Base-by-base conservation (phyloP, 2,797 vertebrate species). In the Gambelia wislizenii region DNA sequence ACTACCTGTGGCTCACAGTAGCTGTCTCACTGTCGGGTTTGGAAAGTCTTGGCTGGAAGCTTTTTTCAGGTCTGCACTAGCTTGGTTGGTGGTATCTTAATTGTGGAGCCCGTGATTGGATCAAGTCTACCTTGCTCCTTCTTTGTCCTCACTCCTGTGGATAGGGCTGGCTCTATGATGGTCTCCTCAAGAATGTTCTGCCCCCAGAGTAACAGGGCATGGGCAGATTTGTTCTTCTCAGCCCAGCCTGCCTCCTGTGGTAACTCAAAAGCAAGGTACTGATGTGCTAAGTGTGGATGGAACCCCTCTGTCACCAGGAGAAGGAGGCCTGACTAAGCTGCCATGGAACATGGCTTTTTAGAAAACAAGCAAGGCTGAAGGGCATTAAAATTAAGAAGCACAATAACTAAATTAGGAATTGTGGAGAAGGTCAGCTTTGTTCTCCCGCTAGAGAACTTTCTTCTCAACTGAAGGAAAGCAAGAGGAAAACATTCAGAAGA, bases 141-240 rank as follows among this genome's bases (percentile, higher is more conserved):
- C 25, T 64, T 44, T 42, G 42, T 44, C 56, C 27, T 6, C 10
- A 49, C 33, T 36, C 16, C n/a, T 25, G 16, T 16, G 10, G 13
- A 30, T 27, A 70, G 4, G 30, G 30, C 8, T 22, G 30, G 47
- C 10, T 42, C 54, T 4, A 10, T 1, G 4, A 22, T 4, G 16
- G 27, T 22, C 54, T 39, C 2, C 20, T 82, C 80, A 64, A 6
- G 56, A 9, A 30, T 61, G 3, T 27, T 9, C 14, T 42, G 36
- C 16, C 6, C 9, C 4, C 18, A 10, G n/a, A 39, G 33, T 8
- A 2, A 5, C 27, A 33, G 30, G 4, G 14, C 8, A 0, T 2
- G 2, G 1, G 64, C 30, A 20, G 6, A 13, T n/a, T 44, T 14
- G 16, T 44, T 12, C 42, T 47, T 44, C 59, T 67, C 14, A 27